Percentiles rank a stretch among this genome's conserved stretches.
These are phyloP conservation scores for Darevskia nairensis DNA, from an alignment of 2,797 vertebrate species.

Conservation along the genomic window DNA sequence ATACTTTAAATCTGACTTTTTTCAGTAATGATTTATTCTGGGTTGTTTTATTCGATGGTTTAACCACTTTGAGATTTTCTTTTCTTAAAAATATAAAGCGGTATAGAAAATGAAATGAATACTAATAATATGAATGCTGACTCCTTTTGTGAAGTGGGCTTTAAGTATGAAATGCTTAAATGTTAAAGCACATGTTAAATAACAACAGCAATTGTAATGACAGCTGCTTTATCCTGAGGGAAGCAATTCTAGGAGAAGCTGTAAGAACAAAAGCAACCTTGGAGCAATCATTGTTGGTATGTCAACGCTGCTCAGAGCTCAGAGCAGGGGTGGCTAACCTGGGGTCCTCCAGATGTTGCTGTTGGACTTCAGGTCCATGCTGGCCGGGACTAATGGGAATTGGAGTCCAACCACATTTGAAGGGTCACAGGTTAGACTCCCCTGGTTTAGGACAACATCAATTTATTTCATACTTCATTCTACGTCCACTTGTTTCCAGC, in stretches of 20 bases:
- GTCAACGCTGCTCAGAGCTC: neutral
- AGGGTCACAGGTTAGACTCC: too few species aligned
- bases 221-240: neutral
- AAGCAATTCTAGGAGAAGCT: neutral
- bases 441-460: neutral
- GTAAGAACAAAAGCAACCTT: neutral
- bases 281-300: neutral
- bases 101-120: too few species aligned
- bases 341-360: too few species aligned
- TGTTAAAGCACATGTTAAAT: neutral
- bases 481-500: neutral
- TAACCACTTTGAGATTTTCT: too few species aligned
- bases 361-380: too few species aligned
- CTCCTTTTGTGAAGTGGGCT: neutral
- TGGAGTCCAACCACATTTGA: too few species aligned
- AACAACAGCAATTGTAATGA: neutral
- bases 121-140: neutral
- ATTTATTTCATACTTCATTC: neutral
- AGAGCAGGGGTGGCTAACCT: too few species aligned
- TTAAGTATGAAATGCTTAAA: neutral
- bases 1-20: too few species aligned
- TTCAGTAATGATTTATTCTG: too few species aligned
- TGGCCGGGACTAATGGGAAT: too few species aligned
- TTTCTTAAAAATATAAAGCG: too few species aligned
- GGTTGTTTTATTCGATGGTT: too few species aligned